Evolutionary conservation across 2,797 vertebrate genomes (phyloP).

Genomic region (Margarornis squamiger): DNA sequence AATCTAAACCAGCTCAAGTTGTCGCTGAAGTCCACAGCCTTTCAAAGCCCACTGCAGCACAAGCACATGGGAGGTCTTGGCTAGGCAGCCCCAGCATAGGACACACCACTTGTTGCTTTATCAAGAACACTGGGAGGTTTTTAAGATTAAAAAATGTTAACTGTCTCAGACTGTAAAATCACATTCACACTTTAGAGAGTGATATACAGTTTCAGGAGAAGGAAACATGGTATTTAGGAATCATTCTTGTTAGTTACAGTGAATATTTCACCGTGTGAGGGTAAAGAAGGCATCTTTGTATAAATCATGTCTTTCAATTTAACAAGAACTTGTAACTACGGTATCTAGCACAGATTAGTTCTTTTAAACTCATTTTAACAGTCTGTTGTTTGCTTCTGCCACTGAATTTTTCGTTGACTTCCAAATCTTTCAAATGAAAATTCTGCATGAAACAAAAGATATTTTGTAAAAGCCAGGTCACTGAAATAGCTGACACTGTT

Average conservation of each 20-base stretch:
- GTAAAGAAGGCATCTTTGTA: neutral
- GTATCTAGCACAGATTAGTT: neutral
- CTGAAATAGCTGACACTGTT: neutral
- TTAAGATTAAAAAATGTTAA: constrained; percentile 2
- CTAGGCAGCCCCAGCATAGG: neutral
- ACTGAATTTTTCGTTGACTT: neutral
- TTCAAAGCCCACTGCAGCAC: neutral
- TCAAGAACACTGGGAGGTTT: neutral
- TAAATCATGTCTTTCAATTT: neutral
- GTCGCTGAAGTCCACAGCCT: neutral
- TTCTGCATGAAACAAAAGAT: neutral
- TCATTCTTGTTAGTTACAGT: neutral
- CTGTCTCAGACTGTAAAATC: neutral
- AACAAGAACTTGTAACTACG: constrained; percentile 10
- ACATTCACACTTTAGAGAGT: neutral
- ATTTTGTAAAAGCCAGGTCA: neutral
- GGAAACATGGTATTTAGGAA: neutral
- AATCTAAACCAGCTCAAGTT: neutral
- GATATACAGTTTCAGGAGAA: neutral
- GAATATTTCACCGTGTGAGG: constrained; percentile 28
- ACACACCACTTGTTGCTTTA: neutral
- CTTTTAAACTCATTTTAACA: neutral
- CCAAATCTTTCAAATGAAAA: neutral
- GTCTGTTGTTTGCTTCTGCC: neutral
- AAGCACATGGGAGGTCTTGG: neutral